These are phyloP conservation scores for Bombus cullumanus DNA, from an alignment of 1,140 invertebrate genomes.

Conservation along the genomic window DNA sequence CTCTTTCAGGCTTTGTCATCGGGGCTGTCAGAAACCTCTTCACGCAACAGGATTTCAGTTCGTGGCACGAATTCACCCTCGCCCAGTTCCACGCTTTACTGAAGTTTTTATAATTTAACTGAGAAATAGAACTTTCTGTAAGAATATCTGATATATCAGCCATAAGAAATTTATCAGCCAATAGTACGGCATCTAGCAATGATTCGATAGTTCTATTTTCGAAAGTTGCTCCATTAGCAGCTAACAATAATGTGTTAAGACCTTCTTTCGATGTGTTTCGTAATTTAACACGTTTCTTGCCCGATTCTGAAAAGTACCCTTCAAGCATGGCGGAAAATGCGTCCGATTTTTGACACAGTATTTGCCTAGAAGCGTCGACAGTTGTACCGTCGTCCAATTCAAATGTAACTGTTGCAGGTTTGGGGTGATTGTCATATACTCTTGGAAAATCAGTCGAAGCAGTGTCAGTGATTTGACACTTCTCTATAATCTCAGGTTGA, in stretches of 20 bases:
- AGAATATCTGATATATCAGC: slow-evolving; percentile 83
- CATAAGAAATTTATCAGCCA: slow-evolving; percentile 87
- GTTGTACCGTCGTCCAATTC: slow-evolving; percentile 86
- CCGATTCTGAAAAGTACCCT: slow-evolving; percentile 87
- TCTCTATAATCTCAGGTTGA: slow-evolving; percentile 60
- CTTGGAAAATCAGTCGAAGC: slow-evolving; percentile 14
- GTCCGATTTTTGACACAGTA: slow-evolving; percentile 85
- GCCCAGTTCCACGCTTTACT: slow-evolving; percentile 81
- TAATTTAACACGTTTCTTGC: slow-evolving; percentile 83
- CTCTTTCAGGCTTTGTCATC: slow-evolving; percentile 72
- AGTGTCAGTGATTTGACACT: slow-evolving; percentile 26
- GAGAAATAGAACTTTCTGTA: slow-evolving; percentile 76
- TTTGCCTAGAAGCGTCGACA: slow-evolving; percentile 84
- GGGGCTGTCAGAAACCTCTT: slow-evolving; percentile 77
- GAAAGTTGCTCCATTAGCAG: slow-evolving; percentile 80
- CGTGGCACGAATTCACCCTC: slow-evolving; percentile 69
- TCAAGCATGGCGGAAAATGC: slow-evolving; percentile 87
- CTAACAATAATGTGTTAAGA: slow-evolving; percentile 83
- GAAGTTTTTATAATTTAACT: slow-evolving; percentile 76
- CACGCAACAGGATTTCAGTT: slow-evolving; percentile 76
- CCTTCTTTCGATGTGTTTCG: slow-evolving; percentile 84
- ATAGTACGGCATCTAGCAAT: slow-evolving; percentile 86
- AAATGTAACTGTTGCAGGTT: slow-evolving; percentile 83
- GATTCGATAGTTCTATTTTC: slow-evolving; percentile 83
- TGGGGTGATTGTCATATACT: slow-evolving; percentile 54